Conservation (phyloP, 2,888 invertebrate genomes). For the Ectropis crepuscularia region DNA sequence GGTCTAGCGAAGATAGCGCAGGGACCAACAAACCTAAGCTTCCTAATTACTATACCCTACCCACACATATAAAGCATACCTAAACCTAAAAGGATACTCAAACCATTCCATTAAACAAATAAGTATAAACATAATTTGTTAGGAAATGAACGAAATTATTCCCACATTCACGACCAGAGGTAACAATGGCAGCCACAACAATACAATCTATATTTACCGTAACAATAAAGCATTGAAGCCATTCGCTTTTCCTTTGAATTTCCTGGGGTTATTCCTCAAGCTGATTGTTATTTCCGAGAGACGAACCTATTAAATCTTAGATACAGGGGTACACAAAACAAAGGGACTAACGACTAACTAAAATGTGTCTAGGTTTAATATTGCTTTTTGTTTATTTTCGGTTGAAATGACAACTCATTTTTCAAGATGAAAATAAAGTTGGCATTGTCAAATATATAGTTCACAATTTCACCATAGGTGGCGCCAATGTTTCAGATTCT, state of each 20-base stretch:
- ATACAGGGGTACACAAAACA: background rate
- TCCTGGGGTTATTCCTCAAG: constrained; percentile 16
- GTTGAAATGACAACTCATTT: too few relatives aligned
- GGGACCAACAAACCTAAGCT: too few relatives aligned
- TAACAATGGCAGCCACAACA: constrained; percentile 19
- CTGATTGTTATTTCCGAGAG: constrained; percentile 13
- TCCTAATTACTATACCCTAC: too few relatives aligned
- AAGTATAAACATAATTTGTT: background rate
- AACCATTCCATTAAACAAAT: too few relatives aligned
- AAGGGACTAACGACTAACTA: too few relatives aligned
- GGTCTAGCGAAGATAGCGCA: too few relatives aligned
- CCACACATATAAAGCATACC: too few relatives aligned
- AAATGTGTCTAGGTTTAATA: background rate
- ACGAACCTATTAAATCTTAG: background rate
- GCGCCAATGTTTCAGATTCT: too few relatives aligned
- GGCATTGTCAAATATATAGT: too few relatives aligned
- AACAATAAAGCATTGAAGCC: constrained; percentile 21
- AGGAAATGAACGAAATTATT: constrained; percentile 13
- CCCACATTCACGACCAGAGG: constrained; percentile 7
- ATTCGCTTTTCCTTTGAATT: constrained; percentile 19
- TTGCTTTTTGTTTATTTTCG: background rate
- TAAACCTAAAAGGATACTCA: too few relatives aligned
- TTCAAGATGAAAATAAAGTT: too few relatives aligned
- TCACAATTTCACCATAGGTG: too few relatives aligned
- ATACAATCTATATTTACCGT: constrained; percentile 26